These are phyloP conservation scores for Scaptomyza hsui DNA, from an alignment of 1,140 invertebrate genomes.

Conservation along the genomic window DNA sequence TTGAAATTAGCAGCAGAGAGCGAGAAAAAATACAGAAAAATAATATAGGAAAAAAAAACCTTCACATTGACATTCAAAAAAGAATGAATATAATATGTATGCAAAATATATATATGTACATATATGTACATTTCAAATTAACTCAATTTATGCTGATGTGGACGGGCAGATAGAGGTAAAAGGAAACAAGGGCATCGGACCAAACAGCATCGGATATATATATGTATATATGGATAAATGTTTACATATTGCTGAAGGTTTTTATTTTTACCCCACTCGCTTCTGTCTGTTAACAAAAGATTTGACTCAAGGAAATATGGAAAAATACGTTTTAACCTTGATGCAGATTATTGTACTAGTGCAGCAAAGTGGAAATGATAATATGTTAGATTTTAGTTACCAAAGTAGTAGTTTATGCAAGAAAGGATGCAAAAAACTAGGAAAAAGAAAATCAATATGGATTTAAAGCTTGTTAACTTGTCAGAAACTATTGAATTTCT, in stretches of 20 bases:
- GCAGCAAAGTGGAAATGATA: conserved; percentile 12
- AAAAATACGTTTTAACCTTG: conserved; percentile 4
- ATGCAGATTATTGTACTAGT: conserved; percentile 8
- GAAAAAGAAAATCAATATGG: background rate
- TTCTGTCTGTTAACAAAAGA: conserved; percentile 9
- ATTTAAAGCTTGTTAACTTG: background rate
- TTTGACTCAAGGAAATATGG: conserved; percentile 8
- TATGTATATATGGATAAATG: background rate
- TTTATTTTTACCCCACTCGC: background rate
- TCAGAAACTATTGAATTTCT: background rate
- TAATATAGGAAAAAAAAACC: conserved; percentile 19
- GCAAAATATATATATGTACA: conserved; percentile 1
- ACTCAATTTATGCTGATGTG: conserved; percentile 21
- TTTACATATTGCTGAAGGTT: conserved; percentile 18
- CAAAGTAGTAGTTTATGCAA: background rate
- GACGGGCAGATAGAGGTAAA: background rate
- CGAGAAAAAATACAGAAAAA: conserved; percentile 11
- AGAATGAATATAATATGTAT: background rate
- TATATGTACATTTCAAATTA: conserved; percentile 20
- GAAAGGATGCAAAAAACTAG: background rate
- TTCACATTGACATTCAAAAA: conserved; percentile 48
- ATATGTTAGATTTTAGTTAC: conserved; percentile 4
- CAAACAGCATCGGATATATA: too few relatives aligned
- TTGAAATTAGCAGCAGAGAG: conserved; percentile 14
- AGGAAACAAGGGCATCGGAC: conserved; percentile 3